These are phyloP conservation scores for Ellobium chinense DNA, from an alignment of 2,888 invertebrate genomes.

Conservation along the genomic window DNA sequence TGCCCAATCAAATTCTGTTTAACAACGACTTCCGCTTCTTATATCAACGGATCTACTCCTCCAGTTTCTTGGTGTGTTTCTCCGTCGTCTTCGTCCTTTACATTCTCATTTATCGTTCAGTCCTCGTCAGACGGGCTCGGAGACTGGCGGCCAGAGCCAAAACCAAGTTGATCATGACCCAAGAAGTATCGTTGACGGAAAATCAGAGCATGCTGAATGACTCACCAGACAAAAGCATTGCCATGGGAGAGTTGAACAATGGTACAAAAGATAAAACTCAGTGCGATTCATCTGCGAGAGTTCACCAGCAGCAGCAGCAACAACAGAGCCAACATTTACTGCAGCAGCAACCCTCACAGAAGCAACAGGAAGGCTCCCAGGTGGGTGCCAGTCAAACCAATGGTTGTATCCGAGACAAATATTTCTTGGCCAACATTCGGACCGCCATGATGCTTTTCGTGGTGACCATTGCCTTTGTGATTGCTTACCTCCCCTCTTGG, in stretches of 20 bases:
- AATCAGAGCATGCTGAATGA: conserved; percentile 65
- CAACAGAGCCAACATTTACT: neutral
- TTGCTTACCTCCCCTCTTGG: conserved; percentile 77
- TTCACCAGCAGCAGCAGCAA: neutral
- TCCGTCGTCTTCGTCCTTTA: conserved; percentile 73
- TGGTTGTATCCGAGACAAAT: conserved; percentile 61
- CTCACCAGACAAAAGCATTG: conserved; percentile 54
- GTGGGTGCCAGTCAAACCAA: conserved; percentile 14
- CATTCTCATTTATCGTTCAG: conserved; percentile 68
- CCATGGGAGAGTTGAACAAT: conserved; percentile 27
- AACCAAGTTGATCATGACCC: conserved; percentile 46
- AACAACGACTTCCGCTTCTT: conserved; percentile 56
- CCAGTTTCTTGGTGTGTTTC: conserved; percentile 71
- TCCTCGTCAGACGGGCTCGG: conserved; percentile 60
- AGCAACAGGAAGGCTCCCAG: conserved; percentile 5
- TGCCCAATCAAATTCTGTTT: conserved; percentile 60
- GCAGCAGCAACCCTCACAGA: neutral
- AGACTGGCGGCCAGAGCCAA: conserved; percentile 47
- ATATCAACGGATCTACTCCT: conserved; percentile 71
- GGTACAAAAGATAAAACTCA: conserved; percentile 16
- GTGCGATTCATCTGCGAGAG: neutral
- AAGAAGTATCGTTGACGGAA: conserved; percentile 51
- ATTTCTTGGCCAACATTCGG: conserved; percentile 72
- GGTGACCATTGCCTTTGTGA: conserved; percentile 77
- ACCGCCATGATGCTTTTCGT: conserved; percentile 78